Evolutionary conservation across 2,797 vertebrate species (phyloP), one percentile per base, ranked within the genome.

Genomic region (Chiroxiphia lanceolata): DNA sequence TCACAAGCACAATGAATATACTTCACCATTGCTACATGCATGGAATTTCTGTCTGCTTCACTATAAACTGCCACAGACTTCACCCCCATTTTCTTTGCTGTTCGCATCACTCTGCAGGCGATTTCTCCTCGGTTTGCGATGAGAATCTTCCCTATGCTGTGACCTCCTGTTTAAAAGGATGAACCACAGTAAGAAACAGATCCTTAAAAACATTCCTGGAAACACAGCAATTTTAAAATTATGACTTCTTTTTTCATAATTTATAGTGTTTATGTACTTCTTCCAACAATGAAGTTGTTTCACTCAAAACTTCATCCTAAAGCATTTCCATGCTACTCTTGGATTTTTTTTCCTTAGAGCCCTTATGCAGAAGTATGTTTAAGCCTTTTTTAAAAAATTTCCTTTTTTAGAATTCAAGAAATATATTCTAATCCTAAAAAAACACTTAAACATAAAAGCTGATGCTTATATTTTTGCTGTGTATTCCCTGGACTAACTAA

Each of bases 71-170:
- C 99, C 90, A 99, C 99, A 1, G 99, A 99, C 84, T 98, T 99
- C 47, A 99, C 97, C 1, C 99, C 99, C 99, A 99, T 99, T 97
- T 98, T 99, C 97, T 98, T 99, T 31, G 99, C 99, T 10, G 99
- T 99, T 38, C 99, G 97, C 97, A 99, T 99, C 97, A 99, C 99
- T 38, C 99, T 98, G 94, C 99, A 99, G 0, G 99, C 99, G 10
- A 99, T 99, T 97, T 99, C 99, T 65, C 99, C 99, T 93, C 99
- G 97, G 93, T 99, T 99, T 94, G 99, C 99, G 6, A 99, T 98
- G 16, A 99, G 98, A 74, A 99, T 98, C 84, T 99, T 99, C 94
- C 98, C 98, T 87, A 99, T 99, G 91, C 97, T 98, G 65, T 63
- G 94, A 92, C 42, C 82, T 81, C 97, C 98, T 97, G 96, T 82